phyloP scores from a whole-genome alignment of 64 coral and sea anemone species.

The Montipora sp. region DNA sequence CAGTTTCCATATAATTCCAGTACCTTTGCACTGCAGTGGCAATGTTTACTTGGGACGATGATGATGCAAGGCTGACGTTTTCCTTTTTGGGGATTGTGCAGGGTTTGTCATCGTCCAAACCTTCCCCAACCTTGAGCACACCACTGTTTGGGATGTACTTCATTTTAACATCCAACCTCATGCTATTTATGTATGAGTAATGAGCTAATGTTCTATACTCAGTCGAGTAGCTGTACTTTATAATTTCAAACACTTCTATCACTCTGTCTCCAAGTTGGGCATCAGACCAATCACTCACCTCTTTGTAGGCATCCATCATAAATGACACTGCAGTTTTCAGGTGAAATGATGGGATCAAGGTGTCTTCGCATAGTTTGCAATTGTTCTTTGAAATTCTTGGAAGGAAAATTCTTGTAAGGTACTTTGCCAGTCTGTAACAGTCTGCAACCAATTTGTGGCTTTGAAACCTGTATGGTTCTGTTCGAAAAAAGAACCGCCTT shows the following conservation, averaged over 20 bases:
- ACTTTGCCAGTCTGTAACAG: slow-evolving; percentile 68
- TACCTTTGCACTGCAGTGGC: slow-evolving; percentile 44
- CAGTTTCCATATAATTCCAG: slow-evolving; percentile 46
- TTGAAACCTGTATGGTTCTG: slow-evolving; percentile 54
- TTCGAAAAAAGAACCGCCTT: slow-evolving; percentile 42
- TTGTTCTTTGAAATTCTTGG: slow-evolving; percentile 64
- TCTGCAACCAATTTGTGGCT: slow-evolving; percentile 28
- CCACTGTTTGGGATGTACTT: slow-evolving; percentile 28
- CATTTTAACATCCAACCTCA: neutral
- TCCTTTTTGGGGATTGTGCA: slow-evolving; percentile 39
- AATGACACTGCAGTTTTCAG: slow-evolving; percentile 48
- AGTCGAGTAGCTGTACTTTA: neutral
- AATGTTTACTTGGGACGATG: neutral
- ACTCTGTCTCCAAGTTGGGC: slow-evolving; percentile 51
- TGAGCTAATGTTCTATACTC: slow-evolving; percentile 14
- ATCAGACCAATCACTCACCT: slow-evolving; percentile 48
- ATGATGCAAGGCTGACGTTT: slow-evolving; percentile 42
- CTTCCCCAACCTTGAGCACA: slow-evolving; percentile 28
- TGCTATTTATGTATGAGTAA: slow-evolving; percentile 16
- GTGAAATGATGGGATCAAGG: slow-evolving; percentile 64
- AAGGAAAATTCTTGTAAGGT: slow-evolving; percentile 43
- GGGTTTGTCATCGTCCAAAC: slow-evolving; percentile 41
- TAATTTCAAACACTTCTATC: slow-evolving; percentile 57
- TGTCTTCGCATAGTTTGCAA: slow-evolving; percentile 53
- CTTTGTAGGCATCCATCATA: slow-evolving; percentile 61